phyloP scores from a whole-genome alignment of 1,140 invertebrate species.

The Pomacea maculata region DNA sequence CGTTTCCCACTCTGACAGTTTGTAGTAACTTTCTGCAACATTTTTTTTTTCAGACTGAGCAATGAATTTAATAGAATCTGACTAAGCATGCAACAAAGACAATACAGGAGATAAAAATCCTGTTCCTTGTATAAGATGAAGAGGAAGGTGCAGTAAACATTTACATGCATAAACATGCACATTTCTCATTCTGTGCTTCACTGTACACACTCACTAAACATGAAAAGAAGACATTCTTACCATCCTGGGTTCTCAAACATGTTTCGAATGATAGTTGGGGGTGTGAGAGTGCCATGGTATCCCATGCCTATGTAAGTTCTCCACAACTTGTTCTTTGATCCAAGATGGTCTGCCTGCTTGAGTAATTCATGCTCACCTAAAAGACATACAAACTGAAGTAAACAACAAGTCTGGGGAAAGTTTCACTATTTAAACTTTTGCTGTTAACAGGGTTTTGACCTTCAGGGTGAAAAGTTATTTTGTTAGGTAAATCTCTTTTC shows the following conservation, averaged over 20 bases:
- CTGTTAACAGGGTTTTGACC: not conserved
- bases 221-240: slow-evolving; percentile 70
- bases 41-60: no score
- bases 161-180: no score
- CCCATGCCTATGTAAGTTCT: slow-evolving; percentile 98
- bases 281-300: slow-evolving; percentile 96
- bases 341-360: slow-evolving; percentile 79
- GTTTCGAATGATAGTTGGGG: slow-evolving; percentile 94
- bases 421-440: not conserved
- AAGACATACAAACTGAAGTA: not conserved
- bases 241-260: slow-evolving; percentile 99
- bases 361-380: slow-evolving; percentile 90
- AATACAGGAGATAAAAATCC: no score
- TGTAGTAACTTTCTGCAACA: no score
- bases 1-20: no score
- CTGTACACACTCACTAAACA: not conserved
- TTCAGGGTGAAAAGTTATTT: no score
- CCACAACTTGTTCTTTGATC: slow-evolving; percentile 91
- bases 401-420: not conserved
- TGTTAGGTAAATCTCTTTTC: no score
- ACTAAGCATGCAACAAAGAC: no score
- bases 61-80: no score
- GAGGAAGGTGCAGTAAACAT: not conserved
- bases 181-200: no score
- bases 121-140: not conserved